Evolutionary conservation across 2,888 invertebrate species (phyloP).

Genomic region (Pyrgus malvae): DNA sequence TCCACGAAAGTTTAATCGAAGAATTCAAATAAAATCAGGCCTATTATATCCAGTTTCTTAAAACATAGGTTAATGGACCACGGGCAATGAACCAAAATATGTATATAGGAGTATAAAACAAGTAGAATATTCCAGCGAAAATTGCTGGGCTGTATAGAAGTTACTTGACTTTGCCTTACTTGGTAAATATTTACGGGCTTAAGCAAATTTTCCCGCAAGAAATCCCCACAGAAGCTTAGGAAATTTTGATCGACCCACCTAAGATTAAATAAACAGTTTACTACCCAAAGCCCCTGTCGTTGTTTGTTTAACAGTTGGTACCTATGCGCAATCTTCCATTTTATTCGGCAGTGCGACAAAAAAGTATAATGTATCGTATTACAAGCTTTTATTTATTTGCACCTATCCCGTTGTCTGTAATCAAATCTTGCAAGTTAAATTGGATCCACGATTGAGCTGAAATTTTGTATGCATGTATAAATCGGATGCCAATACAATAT

Average conservation of each 20-base stretch:
- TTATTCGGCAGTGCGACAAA: no score
- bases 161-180: slow-evolving; percentile 8
- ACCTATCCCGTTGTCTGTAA: no score
- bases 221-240: background rate
- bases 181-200: slow-evolving; percentile 22
- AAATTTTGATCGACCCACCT: slow-evolving; percentile 1
- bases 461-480: no score
- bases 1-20: slow-evolving; percentile 4
- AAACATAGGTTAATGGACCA: background rate
- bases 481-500: no score
- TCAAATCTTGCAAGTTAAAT: no score
- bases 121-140: slow-evolving; percentile 4
- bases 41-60: background rate
- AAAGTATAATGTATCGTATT: background rate
- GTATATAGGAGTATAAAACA: background rate
- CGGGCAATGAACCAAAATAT: background rate
- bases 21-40: background rate
- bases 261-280: background rate
- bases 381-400: no score
- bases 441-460: no score
- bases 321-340: background rate
- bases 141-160: slow-evolving; percentile 3
- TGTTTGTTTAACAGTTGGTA: background rate
- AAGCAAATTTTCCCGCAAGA: slow-evolving; percentile 18
- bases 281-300: background rate